Evolutionary conservation across 2,888 invertebrate genomes (phyloP).

Genomic region (Drymonia ruficornis): DNA sequence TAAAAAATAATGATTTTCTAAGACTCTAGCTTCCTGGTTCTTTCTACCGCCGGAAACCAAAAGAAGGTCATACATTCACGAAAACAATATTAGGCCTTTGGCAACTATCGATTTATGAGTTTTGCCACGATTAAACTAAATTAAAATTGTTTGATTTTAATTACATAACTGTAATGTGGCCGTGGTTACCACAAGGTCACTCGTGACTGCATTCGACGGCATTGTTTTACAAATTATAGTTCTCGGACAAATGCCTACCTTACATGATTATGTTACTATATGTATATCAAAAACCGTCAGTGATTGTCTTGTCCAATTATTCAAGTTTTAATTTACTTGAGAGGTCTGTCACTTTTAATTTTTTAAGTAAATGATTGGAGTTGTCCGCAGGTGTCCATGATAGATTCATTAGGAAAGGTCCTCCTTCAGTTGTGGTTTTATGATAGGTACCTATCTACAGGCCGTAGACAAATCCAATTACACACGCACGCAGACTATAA

Average conservation of each 20-base stretch:
- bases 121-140: background rate
- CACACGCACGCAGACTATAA: no score
- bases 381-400: no score
- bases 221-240: background rate
- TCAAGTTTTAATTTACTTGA: no score
- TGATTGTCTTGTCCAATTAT: no score
- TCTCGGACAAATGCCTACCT: background rate
- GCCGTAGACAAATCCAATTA: no score
- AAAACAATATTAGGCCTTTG: background rate
- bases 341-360: no score
- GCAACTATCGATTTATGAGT: background rate
- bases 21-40: background rate
- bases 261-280: background rate
- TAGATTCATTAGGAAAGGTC: no score
- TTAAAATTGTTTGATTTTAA: conserved; percentile 5
- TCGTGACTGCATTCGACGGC: background rate
- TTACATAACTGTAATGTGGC: conserved; percentile 1
- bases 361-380: no score
- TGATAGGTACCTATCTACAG: no score
- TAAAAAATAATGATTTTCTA: background rate
- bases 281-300: background rate
- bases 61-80: background rate
- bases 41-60: background rate
- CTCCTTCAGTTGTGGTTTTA: no score
- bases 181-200: background rate